Conservation (phyloP, 2,888 invertebrate species). For the Erpobdella octoculata region DNA sequence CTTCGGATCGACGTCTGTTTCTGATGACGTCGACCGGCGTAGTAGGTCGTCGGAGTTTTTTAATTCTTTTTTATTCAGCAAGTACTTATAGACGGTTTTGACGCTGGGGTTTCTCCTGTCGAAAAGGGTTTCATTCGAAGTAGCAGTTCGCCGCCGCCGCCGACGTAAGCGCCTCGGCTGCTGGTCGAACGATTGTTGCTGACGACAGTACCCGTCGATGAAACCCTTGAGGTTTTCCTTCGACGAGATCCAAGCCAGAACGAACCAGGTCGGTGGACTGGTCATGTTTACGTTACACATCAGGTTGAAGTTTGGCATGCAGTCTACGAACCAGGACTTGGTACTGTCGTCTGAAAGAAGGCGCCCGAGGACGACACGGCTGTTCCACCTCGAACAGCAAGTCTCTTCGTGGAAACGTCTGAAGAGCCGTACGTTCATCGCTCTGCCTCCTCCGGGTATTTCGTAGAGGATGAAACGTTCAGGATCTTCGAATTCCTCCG, state of each 20-base stretch:
- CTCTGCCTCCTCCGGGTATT: background rate
- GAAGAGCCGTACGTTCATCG: background rate
- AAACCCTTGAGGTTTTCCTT: background rate
- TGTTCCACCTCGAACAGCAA: background rate
- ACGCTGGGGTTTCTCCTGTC: too few species aligned
- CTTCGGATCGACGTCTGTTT: too few species aligned
- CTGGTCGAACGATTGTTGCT: too few species aligned
- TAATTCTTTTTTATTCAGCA: too few species aligned
- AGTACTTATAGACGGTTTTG: too few species aligned
- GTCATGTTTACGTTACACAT: background rate
- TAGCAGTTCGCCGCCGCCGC: too few species aligned
- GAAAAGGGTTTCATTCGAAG: too few species aligned
- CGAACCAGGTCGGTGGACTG: background rate
- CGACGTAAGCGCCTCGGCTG: too few species aligned
- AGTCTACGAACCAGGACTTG: background rate
- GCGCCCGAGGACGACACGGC: background rate
- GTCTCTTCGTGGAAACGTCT: background rate
- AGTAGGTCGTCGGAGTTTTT: too few species aligned
- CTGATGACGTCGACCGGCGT: too few species aligned
- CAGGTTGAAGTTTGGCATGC: background rate
- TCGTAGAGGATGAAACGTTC: background rate
- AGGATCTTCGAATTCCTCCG: background rate
- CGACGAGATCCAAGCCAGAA: background rate
- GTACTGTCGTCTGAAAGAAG: background rate
- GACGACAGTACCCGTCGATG: background rate